These are phyloP conservation scores for Holothuria glaberrima DNA, from an alignment of 35 echinoderm and acorn worm genomes.

Conservation along the genomic window DNA sequence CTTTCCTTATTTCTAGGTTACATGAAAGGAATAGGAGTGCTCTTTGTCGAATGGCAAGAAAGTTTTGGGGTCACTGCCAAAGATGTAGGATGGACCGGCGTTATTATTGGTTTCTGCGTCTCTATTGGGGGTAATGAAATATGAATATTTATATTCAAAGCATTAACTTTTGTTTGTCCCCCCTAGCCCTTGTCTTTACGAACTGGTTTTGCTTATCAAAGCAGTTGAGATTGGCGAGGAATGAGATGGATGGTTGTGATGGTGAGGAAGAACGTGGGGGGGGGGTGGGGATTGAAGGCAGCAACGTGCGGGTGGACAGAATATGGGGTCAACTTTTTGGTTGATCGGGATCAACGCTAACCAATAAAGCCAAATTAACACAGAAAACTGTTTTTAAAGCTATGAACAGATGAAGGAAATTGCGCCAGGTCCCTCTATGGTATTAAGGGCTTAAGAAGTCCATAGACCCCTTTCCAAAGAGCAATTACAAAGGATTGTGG, in stretches of 20 bases:
- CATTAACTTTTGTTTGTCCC: background rate
- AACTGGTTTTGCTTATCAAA: too few species aligned
- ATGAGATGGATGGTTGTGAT: too few species aligned
- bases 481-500: too few species aligned
- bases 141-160: background rate
- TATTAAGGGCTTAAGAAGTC: too few species aligned
- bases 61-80: conserved; percentile 49
- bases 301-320: background rate
- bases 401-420: too few species aligned
- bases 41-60: conserved; percentile 50
- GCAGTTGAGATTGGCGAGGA: too few species aligned
- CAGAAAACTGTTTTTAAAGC: too few species aligned
- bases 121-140: conserved; percentile 17
- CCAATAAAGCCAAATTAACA: too few species aligned
- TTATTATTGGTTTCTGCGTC: conserved; percentile 39
- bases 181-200: too few species aligned
- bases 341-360: too few species aligned
- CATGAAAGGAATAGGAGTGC: conserved; percentile 50
- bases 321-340: background rate
- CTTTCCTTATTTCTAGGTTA: conserved; percentile 27
- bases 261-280: background rate
- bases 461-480: too few species aligned
- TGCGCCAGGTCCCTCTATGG: too few species aligned
- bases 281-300: background rate
- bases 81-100: conserved; percentile 45